Evolutionary conservation across 2,888 invertebrate genomes (phyloP).

Genomic region (Cephalotes varians): DNA sequence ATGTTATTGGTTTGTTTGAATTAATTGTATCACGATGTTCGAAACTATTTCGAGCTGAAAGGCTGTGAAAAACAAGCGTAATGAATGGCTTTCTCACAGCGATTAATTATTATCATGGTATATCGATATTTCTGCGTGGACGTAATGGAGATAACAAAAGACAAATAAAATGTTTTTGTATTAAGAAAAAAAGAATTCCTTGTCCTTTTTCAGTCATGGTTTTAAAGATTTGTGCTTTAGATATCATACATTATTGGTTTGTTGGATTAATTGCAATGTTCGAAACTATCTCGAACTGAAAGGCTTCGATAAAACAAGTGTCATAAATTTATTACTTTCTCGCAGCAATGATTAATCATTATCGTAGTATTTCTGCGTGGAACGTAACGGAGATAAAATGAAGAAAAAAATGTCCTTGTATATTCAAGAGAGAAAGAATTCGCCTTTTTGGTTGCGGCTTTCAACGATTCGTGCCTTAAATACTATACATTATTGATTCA

Average conservation of each 20-base stretch:
- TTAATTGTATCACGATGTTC: background rate
- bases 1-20: background rate
- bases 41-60: background rate
- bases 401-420: background rate
- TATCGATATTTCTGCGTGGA: background rate
- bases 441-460: background rate
- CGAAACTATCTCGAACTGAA: background rate
- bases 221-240: too few relatives aligned
- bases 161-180: too few relatives aligned
- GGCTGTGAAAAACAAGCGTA: background rate
- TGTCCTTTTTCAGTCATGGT: too few relatives aligned
- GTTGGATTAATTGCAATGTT: background rate
- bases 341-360: background rate
- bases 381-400: too few relatives aligned
- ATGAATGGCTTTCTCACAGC: slow-evolving; percentile 3
- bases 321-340: slow-evolving; percentile 2
- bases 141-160: background rate
- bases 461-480: background rate
- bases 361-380: background rate
- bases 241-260: background rate
- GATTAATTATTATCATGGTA: background rate
- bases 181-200: too few relatives aligned
- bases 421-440: background rate
- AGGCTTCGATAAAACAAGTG: background rate
- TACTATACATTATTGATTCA: background rate